phyloP scores from a whole-genome alignment of 2,797 vertebrate genomes.

The Macrochelys suwanniensis region DNA sequence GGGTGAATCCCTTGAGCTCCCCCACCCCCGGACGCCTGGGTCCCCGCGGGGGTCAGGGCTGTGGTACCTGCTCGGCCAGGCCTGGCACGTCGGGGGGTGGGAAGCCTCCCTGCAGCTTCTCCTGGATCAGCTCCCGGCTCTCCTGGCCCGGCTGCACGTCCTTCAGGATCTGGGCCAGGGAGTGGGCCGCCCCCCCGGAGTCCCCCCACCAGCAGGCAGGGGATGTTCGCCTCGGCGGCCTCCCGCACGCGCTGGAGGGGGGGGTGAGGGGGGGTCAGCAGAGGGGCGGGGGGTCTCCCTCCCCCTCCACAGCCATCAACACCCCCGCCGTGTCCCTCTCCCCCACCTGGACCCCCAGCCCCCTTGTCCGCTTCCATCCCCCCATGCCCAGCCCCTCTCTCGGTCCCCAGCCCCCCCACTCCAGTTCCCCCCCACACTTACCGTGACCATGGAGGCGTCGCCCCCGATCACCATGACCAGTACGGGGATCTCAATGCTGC shows the following conservation, averaged over 20 bases:
- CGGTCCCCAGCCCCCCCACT: background rate
- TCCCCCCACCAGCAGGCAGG: conserved; percentile 88
- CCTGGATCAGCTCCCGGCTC: conserved; percentile 64
- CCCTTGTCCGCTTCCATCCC: background rate
- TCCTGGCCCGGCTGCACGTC: conserved; percentile 74
- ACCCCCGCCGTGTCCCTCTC: background rate
- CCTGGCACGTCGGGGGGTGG: conserved; percentile 72
- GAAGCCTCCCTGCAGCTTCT: conserved; percentile 78
- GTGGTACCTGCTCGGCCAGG: conserved; percentile 79
- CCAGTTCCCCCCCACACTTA: conserved; percentile 17
- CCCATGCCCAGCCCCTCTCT: background rate
- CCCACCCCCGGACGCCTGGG: too few species aligned
- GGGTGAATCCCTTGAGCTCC: too few species aligned
- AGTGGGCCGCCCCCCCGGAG: conserved; percentile 88
- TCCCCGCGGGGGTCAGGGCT: conserved; percentile 13
- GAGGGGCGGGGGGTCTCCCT: background rate
- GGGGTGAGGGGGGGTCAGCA: background rate
- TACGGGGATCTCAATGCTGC: conserved; percentile 91
- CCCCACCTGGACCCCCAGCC: background rate
- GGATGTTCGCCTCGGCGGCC: conserved; percentile 83
- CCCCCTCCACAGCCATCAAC: background rate
- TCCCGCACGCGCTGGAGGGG: conserved; percentile 83
- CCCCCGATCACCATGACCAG: conserved; percentile 89
- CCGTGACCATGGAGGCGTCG: conserved; percentile 85
- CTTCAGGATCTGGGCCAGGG: conserved; percentile 83